Percentiles rank a stretch among this genome's conserved stretches.
Evolutionary conservation across 2,888 invertebrate genomes (phyloP).

Genomic region (Merodon equestris): DNA sequence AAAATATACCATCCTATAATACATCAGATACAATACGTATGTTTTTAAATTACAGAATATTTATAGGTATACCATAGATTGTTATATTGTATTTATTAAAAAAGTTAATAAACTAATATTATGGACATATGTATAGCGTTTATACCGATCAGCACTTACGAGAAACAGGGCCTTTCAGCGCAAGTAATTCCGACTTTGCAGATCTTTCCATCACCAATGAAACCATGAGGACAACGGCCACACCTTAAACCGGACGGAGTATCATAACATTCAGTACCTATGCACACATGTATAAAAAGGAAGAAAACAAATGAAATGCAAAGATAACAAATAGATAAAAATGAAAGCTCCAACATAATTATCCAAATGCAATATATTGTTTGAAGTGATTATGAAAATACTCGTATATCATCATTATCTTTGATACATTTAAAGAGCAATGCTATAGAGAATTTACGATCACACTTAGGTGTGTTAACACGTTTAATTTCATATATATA

Average conservation of each 20-base stretch:
- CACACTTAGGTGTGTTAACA: too few species aligned
- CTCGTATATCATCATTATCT: slow-evolving; percentile 10
- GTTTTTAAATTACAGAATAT: too few species aligned
- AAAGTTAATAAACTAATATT: background rate
- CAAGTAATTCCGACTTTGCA: slow-evolving; percentile 86
- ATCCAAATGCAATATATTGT: slow-evolving; percentile 16
- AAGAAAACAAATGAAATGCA: slow-evolving; percentile 41
- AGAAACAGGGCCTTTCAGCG: slow-evolving; percentile 84
- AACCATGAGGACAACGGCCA: slow-evolving; percentile 87
- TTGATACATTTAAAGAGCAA: slow-evolving; percentile 27
- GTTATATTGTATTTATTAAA: background rate
- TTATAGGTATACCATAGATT: too few species aligned
- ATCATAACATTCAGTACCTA: slow-evolving; percentile 85
- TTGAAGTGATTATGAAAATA: too few species aligned
- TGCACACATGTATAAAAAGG: slow-evolving; percentile 61
- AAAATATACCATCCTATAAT: background rate
- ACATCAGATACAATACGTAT: too few species aligned
- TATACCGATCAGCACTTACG: slow-evolving; percentile 76
- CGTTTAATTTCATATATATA: too few species aligned
- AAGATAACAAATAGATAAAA: slow-evolving; percentile 58
- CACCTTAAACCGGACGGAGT: slow-evolving; percentile 86
- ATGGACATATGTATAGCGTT: too few species aligned
- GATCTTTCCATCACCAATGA: slow-evolving; percentile 86
- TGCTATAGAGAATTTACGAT: slow-evolving; percentile 9
- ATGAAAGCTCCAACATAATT: slow-evolving; percentile 45